phyloP scores from a whole-genome alignment of 2,888 invertebrate genomes.

The Drosophila borborema region DNA sequence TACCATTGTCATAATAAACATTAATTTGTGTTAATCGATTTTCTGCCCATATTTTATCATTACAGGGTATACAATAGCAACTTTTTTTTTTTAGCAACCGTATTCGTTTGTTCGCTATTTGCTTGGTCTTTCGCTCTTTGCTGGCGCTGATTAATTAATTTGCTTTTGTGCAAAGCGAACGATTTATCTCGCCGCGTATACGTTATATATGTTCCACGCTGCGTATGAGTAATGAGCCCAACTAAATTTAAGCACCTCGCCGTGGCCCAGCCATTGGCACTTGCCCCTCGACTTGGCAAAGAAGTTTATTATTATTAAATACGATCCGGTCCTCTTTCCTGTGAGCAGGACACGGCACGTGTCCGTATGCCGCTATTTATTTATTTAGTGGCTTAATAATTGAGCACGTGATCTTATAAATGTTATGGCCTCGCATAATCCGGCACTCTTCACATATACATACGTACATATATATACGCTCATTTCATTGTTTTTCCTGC shows the following conservation, averaged over 20 bases:
- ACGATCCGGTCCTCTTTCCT: background rate
- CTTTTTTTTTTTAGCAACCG: background rate
- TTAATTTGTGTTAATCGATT: background rate
- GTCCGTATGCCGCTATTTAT: constrained; percentile 69
- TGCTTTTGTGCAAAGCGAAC: constrained; percentile 57
- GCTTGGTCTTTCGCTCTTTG: background rate
- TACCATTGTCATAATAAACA: background rate
- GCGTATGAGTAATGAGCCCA: constrained; percentile 75
- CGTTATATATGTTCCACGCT: constrained; percentile 45
- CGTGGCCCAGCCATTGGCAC: constrained; percentile 5
- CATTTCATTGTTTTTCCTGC: background rate
- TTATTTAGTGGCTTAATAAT: constrained; percentile 81
- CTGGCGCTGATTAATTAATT: constrained; percentile 69
- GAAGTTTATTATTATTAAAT: constrained; percentile 43
- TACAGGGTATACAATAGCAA: constrained; percentile 6
- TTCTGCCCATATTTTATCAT: background rate
- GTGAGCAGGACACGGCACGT: constrained; percentile 54
- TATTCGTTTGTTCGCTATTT: background rate
- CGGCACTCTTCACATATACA: constrained; percentile 19
- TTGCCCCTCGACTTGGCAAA: background rate
- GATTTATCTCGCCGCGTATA: constrained; percentile 57
- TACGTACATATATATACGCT: background rate
- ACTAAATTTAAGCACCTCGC: constrained; percentile 41
- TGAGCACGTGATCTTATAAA: constrained; percentile 80
- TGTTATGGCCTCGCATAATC: constrained; percentile 58